These are phyloP conservation scores for Troides oblongomaculatus DNA, from an alignment of 2,888 invertebrate species.

Conservation along the genomic window DNA sequence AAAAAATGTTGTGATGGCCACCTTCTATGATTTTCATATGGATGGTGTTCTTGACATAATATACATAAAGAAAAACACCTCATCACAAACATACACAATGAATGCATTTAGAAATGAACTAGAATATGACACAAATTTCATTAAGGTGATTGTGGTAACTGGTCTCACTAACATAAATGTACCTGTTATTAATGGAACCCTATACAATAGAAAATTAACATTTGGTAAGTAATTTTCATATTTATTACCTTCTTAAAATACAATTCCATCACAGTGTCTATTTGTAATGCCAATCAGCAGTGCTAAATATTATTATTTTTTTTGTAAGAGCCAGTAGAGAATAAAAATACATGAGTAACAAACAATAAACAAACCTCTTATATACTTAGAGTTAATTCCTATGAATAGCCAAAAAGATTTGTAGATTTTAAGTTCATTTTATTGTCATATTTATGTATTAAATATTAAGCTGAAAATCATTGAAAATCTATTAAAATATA, in stretches of 20 bases:
- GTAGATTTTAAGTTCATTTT: no score
- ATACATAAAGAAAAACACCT: constrained; percentile 81
- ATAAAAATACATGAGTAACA: no score
- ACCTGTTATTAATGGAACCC: constrained; percentile 85
- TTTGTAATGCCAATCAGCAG: no score
- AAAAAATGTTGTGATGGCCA: constrained; percentile 88
- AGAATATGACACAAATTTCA: constrained; percentile 96
- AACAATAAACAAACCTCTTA: no score
- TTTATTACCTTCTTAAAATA: neutral
- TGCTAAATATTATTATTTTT: no score
- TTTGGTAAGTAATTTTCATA: constrained; percentile 79
- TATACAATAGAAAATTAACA: constrained; percentile 87
- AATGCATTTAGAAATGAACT: constrained; percentile 92
- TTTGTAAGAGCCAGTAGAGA: no score
- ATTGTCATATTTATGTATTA: no score
- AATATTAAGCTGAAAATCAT: no score
- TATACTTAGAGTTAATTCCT: no score
- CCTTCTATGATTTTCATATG: constrained; percentile 96
- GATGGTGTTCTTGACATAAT: constrained; percentile 96
- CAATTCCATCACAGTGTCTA: no score
- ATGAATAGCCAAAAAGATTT: no score
- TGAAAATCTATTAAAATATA: no score
- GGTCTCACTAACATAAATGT: constrained; percentile 87
- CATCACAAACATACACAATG: constrained; percentile 78
- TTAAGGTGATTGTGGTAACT: constrained; percentile 96